A percentile compares a stretch with the other conserved stretches of the same genome.
Conservation (phyloP, 1,140 invertebrate species). For the Latrodectus geometricus region DNA sequence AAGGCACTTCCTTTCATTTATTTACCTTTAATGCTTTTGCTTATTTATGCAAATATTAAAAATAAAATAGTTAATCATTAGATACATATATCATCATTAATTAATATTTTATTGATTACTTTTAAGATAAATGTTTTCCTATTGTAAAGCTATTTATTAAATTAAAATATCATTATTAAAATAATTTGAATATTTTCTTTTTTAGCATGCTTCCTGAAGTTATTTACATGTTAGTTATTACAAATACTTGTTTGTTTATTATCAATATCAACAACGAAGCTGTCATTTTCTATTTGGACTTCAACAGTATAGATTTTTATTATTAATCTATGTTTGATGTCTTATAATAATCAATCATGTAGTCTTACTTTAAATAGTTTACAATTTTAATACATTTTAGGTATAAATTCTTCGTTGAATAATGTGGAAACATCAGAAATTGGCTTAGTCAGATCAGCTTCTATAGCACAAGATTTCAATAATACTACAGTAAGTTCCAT, state of each 20-base stretch:
- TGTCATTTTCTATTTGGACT: conserved; percentile 1
- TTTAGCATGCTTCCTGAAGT: conserved; percentile 1
- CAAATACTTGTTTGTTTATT: conserved; percentile 36
- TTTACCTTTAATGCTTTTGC: too few species aligned
- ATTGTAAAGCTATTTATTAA: not conserved
- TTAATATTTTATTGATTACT: too few species aligned
- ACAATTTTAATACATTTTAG: not conserved
- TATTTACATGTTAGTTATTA: conserved; percentile 28
- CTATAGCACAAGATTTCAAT: not conserved
- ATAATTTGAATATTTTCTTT: not conserved
- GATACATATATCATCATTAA: not conserved
- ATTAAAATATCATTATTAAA: too few species aligned
- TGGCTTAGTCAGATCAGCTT: conserved; percentile 17
- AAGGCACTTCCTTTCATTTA: too few species aligned
- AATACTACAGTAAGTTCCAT: not conserved
- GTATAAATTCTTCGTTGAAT: not conserved
- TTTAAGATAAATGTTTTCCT: not conserved
- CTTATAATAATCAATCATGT: not conserved
- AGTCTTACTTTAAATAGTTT: not conserved
- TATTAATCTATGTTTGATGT: not conserved
- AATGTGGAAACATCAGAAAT: not conserved
- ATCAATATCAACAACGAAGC: conserved; percentile 42
- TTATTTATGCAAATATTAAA: too few species aligned
- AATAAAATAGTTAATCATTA: not conserved
- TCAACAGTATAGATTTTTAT: conserved; percentile 10